Conservation (phyloP, 2,113 vertebrate genomes). For the Cichladusa arquata region DNA sequence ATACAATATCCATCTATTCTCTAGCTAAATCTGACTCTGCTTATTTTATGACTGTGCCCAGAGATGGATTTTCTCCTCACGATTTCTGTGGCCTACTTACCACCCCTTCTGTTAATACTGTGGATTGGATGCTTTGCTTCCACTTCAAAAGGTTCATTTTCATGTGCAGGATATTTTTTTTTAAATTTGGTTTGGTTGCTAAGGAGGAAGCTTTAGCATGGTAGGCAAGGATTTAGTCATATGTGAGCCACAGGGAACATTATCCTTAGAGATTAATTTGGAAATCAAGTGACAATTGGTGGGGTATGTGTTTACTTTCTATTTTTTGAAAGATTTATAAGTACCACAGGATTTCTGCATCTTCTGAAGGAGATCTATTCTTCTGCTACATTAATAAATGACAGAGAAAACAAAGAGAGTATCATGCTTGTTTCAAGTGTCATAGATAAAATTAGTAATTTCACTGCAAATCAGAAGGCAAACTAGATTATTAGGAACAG, state of each 20-base stretch:
- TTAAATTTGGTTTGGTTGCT: not conserved
- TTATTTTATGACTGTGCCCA: not conserved
- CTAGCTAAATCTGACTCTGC: not conserved
- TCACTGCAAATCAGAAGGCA: constrained; percentile 40
- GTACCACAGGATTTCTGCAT: constrained; percentile 15
- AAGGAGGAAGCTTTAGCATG: not conserved
- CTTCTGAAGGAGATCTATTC: not conserved
- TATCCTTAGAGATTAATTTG: constrained; percentile 30
- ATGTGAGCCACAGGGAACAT: not conserved
- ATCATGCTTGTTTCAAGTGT: not conserved
- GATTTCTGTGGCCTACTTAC: constrained; percentile 1
- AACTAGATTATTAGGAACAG: not conserved
- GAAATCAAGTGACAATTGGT: constrained; percentile 19
- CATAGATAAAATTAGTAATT: constrained; percentile 49
- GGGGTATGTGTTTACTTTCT: not conserved
- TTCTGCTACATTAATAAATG: constrained; percentile 27
- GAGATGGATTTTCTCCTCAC: not conserved
- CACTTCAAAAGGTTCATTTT: constrained; percentile 8
- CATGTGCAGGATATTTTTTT: not conserved
- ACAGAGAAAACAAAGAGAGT: constrained; percentile 15
- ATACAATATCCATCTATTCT: not conserved
- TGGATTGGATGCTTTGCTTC: not conserved
- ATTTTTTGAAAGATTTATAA: constrained; percentile 29
- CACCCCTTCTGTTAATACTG: not conserved
- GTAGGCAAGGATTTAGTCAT: constrained; percentile 14